phyloP scores from a whole-genome alignment of 2,888 invertebrate species.

The Patella pellucida region DNA sequence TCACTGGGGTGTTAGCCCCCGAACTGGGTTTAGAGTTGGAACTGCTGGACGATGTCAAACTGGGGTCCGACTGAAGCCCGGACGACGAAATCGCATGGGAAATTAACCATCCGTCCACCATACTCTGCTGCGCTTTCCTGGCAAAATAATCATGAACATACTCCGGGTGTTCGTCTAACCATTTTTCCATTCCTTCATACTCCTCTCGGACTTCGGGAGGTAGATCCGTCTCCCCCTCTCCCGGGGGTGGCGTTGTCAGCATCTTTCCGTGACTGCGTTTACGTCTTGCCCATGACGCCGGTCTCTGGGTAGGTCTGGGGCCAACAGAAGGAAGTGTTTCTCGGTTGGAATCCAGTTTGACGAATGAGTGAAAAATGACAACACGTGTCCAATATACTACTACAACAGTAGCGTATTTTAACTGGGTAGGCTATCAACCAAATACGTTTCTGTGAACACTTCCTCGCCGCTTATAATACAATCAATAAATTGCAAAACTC shows the following conservation, averaged over 20 bases:
- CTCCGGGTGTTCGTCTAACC: conserved; percentile 96
- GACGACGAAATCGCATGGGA: conserved; percentile 62
- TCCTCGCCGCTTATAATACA: too few relatives aligned
- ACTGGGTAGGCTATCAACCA: too few relatives aligned
- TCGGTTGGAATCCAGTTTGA: conserved; percentile 48
- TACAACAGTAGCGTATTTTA: too few relatives aligned
- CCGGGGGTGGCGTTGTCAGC: conserved; percentile 32
- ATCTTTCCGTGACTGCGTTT: conserved; percentile 34
- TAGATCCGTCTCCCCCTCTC: conserved; percentile 39
- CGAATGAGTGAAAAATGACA: background rate
- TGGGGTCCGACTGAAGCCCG: conserved; percentile 42
- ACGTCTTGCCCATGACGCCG: conserved; percentile 30
- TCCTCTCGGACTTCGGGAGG: conserved; percentile 49
- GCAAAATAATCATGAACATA: conserved; percentile 93
- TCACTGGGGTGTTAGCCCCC: conserved; percentile 93
- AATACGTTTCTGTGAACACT: too few relatives aligned
- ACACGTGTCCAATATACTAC: too few relatives aligned
- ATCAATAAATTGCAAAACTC: too few relatives aligned
- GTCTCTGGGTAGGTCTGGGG: conserved; percentile 21
- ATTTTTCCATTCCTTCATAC: conserved; percentile 82
- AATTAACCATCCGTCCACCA: conserved; percentile 93
- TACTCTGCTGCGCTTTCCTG: conserved; percentile 92
- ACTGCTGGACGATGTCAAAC: conserved; percentile 54
- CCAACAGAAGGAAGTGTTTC: conserved; percentile 26
- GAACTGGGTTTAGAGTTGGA: conserved; percentile 73